Conservation (phyloP, 1,140 invertebrate species). For the Caenorhabditis elegans region DNA sequence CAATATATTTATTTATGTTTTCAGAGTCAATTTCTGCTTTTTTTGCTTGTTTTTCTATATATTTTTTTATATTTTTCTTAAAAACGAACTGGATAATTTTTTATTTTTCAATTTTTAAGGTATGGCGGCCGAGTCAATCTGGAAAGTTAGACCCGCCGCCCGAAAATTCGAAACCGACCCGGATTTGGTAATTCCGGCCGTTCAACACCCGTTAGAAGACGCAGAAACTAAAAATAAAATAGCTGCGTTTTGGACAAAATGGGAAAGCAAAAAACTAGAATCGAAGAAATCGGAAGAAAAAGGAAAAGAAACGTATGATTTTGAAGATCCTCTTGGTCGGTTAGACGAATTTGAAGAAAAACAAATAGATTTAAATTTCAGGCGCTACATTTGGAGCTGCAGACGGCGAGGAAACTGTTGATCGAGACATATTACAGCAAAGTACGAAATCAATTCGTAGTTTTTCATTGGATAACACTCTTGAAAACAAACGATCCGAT, state of each 20-base stretch:
- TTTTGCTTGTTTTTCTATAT: too few species aligned
- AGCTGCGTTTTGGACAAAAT: slow-evolving; percentile 3
- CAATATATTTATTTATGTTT: background rate
- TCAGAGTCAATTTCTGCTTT: too few species aligned
- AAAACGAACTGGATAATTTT: too few species aligned
- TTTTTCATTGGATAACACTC: background rate
- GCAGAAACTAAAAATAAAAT: background rate
- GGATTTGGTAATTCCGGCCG: background rate
- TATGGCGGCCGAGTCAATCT: slow-evolving; percentile 14
- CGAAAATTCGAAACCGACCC: background rate
- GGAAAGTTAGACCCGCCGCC: background rate
- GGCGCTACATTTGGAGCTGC: background rate
- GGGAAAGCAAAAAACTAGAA: background rate
- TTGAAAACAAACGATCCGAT: background rate
- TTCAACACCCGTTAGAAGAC: background rate
- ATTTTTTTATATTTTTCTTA: too few species aligned
- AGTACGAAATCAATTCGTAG: background rate
- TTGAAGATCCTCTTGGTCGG: background rate
- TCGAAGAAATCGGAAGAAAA: background rate
- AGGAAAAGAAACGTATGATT: background rate
- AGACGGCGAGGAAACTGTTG: background rate
- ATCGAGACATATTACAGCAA: background rate
- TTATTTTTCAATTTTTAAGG: too few species aligned
- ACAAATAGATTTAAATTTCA: background rate
- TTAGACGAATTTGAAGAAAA: too few species aligned